phyloP scores from a whole-genome alignment of 2,113 vertebrate genomes.

The Nycticebus coucang region DNA sequence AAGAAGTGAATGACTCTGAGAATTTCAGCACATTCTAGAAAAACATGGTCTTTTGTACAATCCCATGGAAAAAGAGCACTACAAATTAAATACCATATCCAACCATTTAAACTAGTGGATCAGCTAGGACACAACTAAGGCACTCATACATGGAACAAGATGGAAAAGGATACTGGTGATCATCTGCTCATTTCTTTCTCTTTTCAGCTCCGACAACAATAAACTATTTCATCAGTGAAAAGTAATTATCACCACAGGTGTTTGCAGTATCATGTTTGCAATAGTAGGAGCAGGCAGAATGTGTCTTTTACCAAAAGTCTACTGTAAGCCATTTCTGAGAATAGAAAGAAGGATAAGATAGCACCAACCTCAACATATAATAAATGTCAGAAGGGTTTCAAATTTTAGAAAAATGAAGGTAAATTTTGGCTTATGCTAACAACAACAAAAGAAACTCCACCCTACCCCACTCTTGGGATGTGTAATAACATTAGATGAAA shows the following conservation, averaged over 20 bases:
- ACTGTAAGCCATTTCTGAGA: background rate
- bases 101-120: background rate
- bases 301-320: constrained; percentile 8
- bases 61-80: constrained; percentile 9
- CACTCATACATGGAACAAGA: background rate
- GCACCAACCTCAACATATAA: constrained; percentile 28
- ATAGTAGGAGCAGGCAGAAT: constrained; percentile 4
- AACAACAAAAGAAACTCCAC: constrained; percentile 72
- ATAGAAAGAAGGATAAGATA: constrained; percentile 9
- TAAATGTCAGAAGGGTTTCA: constrained; percentile 65
- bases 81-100: background rate
- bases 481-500: constrained; percentile 71
- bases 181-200: background rate
- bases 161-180: background rate
- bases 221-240: background rate
- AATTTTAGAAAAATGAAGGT: constrained; percentile 67
- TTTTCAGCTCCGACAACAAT: constrained; percentile 7
- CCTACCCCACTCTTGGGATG: constrained; percentile 60
- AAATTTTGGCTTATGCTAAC: constrained; percentile 61
- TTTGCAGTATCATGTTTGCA: constrained; percentile 25
- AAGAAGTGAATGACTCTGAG: background rate
- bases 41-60: constrained; percentile 38
- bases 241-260: constrained; percentile 9
- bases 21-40: constrained; percentile 31
- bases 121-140: background rate